Evolutionary conservation across 2,888 invertebrate species (phyloP).

Genomic region (Epicampocera succincta): DNA sequence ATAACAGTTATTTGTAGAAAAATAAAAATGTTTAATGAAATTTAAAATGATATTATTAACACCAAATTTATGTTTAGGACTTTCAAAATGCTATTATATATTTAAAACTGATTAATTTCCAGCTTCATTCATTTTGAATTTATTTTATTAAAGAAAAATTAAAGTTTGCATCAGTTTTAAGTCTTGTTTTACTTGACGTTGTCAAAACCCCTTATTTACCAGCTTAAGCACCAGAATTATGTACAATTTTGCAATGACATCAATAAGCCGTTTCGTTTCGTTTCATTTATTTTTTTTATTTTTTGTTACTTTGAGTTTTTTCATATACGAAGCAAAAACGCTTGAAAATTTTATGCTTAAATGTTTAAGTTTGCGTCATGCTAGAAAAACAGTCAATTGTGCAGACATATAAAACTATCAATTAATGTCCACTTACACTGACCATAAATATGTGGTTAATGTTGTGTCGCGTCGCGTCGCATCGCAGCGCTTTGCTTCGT

Average conservation of each 20-base stretch:
- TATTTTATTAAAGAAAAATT: neutral
- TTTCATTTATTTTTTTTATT: neutral
- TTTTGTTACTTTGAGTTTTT: neutral
- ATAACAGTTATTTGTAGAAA: too few relatives aligned
- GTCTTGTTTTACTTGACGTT: conserved; percentile 16
- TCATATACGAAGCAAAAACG: neutral
- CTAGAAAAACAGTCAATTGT: conserved; percentile 37
- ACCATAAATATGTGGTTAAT: conserved; percentile 69
- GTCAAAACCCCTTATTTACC: neutral
- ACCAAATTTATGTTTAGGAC: too few relatives aligned
- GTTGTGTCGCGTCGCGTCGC: neutral
- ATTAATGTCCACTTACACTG: conserved; percentile 71
- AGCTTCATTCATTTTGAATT: neutral
- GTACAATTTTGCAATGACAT: conserved; percentile 53
- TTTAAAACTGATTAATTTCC: neutral
- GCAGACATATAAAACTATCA: conserved; percentile 69
- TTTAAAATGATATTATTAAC: too few relatives aligned
- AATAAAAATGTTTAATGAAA: too few relatives aligned
- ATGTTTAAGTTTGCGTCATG: conserved; percentile 42
- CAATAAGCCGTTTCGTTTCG: conserved; percentile 29
- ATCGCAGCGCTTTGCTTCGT: conserved; percentile 12
- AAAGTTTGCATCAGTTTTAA: conserved; percentile 2
- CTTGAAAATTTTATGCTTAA: conserved; percentile 36
- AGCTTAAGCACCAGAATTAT: conserved; percentile 53
- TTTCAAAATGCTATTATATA: too few relatives aligned